Evolutionary conservation across 2,797 vertebrate species (phyloP).

Genomic region (Microhierax caerulescens): DNA sequence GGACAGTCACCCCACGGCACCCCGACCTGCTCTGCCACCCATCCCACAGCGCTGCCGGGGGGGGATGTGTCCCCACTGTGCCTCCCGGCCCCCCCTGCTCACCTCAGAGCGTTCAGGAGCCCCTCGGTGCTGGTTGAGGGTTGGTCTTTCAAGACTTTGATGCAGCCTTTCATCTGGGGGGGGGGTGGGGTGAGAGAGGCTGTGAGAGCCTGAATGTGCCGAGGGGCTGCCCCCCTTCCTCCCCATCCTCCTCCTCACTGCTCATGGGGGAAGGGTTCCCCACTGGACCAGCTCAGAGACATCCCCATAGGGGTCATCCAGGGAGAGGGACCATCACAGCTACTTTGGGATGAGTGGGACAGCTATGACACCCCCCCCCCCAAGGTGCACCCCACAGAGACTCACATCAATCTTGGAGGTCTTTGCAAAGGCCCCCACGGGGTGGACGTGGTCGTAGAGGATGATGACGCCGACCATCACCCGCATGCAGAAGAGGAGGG

Average conservation of each 20-base stretch:
- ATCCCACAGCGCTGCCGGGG: fast-evolving
- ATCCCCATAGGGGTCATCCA: not conserved
- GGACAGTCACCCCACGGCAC: fast-evolving
- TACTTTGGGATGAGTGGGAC: fast-evolving
- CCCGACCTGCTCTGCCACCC: fast-evolving
- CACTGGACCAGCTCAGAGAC: not conserved
- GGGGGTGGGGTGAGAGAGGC: not conserved
- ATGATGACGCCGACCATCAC: conserved; percentile 94
- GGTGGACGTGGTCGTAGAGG: conserved; percentile 91
- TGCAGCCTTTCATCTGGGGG: conserved; percentile 91
- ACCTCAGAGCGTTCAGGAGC: conserved; percentile 91
- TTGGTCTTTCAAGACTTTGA: conserved; percentile 92
- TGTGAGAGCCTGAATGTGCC: fast-evolving
- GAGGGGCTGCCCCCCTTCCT: not conserved
- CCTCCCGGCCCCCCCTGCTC: not conserved
- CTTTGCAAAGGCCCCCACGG: conserved; percentile 90
- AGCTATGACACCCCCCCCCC: not conserved
- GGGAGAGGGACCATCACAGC: not conserved
- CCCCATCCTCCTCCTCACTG: not conserved
- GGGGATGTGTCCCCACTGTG: fast-evolving
- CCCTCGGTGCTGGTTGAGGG: conserved; percentile 91
- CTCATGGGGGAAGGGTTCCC: not conserved
- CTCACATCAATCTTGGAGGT: conserved; percentile 93
- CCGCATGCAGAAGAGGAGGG: conserved; percentile 92
- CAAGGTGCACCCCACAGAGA: fast-evolving